Base-by-base conservation (phyloP, 2,113 vertebrate genomes). In the Crotalus viridis region DNA sequence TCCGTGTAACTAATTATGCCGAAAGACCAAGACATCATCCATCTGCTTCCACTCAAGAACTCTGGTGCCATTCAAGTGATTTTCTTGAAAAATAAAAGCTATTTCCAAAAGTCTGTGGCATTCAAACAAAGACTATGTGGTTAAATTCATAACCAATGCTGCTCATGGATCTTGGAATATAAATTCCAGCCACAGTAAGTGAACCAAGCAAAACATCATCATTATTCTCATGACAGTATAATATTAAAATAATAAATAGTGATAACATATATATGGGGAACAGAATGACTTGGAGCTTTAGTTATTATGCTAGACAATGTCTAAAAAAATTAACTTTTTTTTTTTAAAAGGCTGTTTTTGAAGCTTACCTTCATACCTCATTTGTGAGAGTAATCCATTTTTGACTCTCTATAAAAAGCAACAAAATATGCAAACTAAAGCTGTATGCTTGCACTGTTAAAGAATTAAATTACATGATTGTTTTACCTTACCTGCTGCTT, bases 401-500 rank as follows among this genome's bases (percentile, higher is more conserved):
- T 0, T 12, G 39, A 48, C 4, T 15, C 5, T n/a, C 28, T 48
- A 10, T 55, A 57, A 92, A 89, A 88, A 21, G 85, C 0, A 46
- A 0, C 0, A 3, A 33, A 26, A 39, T 5, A 0, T 21, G 22
- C 21, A 9, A 64, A 33, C 2, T 51, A 56, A 74, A 90, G 46
- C 19, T 10, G 6, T 91, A 93, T 28, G 91, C 92, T 85, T 91
- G 55, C 85, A 9, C 10, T 0, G 3, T 69, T 46, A 33, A 93
- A 92, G 74, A 88, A 92, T 74, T 55, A 89, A 92, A 15, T 89
- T 0, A 88, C 85, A 12, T 24, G 1, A 5, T 52, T 92, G 0
- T 59, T 94, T 87, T 9, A 10, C 33, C 12, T 94, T 91, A 89
- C n/a, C 1, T 93, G 92, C 55, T 0, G 15, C 91, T 91, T 94